Evolutionary conservation across 2,797 vertebrate species (phyloP), one percentile per base, ranked within the genome.

Genomic region (Dermochelys coriacea): DNA sequence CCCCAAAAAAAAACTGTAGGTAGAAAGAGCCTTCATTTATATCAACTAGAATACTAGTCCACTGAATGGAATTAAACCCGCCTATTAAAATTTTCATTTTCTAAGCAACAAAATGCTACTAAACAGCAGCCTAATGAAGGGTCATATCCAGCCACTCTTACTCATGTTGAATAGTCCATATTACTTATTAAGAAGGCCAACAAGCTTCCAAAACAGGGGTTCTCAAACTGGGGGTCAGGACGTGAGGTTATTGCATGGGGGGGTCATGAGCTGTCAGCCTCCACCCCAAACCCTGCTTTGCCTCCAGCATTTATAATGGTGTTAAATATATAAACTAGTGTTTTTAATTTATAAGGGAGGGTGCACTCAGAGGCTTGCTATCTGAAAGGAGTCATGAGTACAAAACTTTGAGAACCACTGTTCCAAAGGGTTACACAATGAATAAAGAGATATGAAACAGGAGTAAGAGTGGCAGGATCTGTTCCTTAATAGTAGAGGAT

Each of bases 121-220:
- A 93, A 31, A 45, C 47, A 89, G 82, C 29, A 87, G 27, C 9
- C 37, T 74, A 41, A 92, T 88, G 71, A 84, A 93, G 93, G 71
- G 6, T 34, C 80, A 3, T 1, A 47, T 81, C 29, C 47, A 82
- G 45, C 12, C 49, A 59, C 37, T 83, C 45, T 54, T 87, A 29
- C n/a, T 84, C 6, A 1, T 52, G 52, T 90, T 8, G 91, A 95
- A 81, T 61, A 25, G 86, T 34, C 91, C 74, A 21, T 47, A 8
- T 16, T 91, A 75, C 52, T 55, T 47, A 3, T 71, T 86, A 87
- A 93, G 80, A 83, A 86, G 9, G 4, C 25, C n/a, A 83, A 79
- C 8, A 84, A 52, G 27, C 23, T 59, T 88, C 41, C 2, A 54
- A 54, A 54, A 54, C 54, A 54, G 23, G 21, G 23, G 23, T 23